Evolutionary conservation across 2,113 vertebrate species (phyloP).

Genomic region (Cyanocitta stelleri): DNA sequence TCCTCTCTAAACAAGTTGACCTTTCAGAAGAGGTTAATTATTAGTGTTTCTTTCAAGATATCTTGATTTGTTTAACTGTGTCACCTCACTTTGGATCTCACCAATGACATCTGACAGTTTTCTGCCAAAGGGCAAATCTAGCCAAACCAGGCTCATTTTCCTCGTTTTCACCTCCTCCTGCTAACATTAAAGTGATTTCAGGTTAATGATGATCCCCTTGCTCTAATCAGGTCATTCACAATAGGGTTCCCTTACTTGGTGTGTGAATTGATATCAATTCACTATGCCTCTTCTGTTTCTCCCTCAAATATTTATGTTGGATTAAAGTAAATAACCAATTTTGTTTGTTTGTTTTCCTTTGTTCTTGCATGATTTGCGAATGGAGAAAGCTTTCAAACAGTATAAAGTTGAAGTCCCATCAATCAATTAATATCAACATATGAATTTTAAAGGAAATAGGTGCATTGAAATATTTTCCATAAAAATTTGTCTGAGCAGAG

Average conservation of each 20-base stretch:
- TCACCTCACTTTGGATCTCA: background rate
- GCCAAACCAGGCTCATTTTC: background rate
- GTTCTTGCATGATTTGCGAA: background rate
- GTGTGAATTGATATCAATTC: background rate
- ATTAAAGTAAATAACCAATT: background rate
- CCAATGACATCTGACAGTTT: background rate
- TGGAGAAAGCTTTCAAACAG: background rate
- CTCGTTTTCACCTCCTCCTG: background rate
- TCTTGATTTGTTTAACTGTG: slow-evolving; percentile 27
- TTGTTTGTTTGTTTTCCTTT: background rate
- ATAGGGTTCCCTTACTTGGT: background rate
- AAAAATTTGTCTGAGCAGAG: slow-evolving; percentile 2
- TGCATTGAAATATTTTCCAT: background rate
- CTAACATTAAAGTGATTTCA: background rate
- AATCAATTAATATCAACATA: background rate
- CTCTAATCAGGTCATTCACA: background rate
- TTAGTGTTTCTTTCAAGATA: background rate
- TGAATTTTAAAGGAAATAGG: slow-evolving; percentile 14
- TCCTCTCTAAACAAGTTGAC: background rate
- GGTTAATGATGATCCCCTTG: background rate
- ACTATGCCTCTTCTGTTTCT: background rate
- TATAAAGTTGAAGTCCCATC: background rate
- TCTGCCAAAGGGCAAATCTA: background rate
- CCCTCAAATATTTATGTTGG: background rate
- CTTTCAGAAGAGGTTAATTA: background rate